Evolutionary conservation across 2,888 invertebrate genomes (phyloP), one percentile per base, ranked within the genome.

Genomic region (Gibbula magus): DNA sequence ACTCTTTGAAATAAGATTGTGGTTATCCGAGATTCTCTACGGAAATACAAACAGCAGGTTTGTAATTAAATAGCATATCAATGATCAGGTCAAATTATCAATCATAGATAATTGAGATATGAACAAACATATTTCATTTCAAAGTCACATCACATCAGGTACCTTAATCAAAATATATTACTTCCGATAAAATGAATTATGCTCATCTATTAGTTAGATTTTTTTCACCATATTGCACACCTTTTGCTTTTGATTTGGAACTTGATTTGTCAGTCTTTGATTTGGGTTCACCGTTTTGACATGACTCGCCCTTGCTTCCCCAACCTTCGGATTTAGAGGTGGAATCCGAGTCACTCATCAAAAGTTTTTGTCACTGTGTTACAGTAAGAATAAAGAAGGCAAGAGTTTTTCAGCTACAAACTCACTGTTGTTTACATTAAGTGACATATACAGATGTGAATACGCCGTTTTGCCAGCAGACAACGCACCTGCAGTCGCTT

Each of bases 281-380:
- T 18, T 22, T 22, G n/a, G 18, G 52, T 51, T 32, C 22, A 22
- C 22, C 52, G 45, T 39, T 20, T 73, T 61, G 61, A 61, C 61
- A 8, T 16, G 25, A 13, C 29, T 61, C 61, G 22, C 61, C 61
- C n/a, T 61, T 61, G 61, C 61, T 61, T 29, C 29, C 29, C 16
- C 61, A 61, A 61, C 29, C 61, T 25, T 61, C 61, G 25, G 61
- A 61, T 61, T 61, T 61, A 25, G 61, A 61, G 61, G 61, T 25
- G 29, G 61, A 61, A 25, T 61, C 61, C n/a, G 61, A 61, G 61
- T 61, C 61, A 61, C 61, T 61, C 61, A 61, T 61, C 61, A 61
- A 61, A 61, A 61, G 29, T 29, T 61, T 54, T 61, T 25, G 29
- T 8, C 8, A 4, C 25, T 16, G 25, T 61, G 10, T 29, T 3